Conservation (phyloP, 2,888 invertebrate species). For the Cryptocheilus praepositus region DNA sequence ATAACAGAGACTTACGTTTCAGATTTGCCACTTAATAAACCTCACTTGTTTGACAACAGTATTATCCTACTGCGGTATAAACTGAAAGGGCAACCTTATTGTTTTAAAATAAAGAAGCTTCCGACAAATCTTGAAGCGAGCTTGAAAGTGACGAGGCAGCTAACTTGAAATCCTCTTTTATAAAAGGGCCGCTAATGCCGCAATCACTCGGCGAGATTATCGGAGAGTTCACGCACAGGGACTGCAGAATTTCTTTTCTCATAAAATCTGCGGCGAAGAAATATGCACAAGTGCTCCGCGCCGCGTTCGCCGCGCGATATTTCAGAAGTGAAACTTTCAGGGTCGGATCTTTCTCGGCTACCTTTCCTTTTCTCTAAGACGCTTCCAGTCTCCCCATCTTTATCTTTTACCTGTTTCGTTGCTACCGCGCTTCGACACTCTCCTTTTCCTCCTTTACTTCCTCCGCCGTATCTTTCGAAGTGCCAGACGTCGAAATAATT, state of each 20-base stretch:
- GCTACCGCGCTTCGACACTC: constrained; percentile 2
- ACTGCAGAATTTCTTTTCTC: not conserved
- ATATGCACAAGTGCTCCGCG: not conserved
- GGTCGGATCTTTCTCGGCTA: constrained; percentile 15
- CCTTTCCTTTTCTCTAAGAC: constrained; percentile 17
- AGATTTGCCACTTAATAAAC: too few species aligned
- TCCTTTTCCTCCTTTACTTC: constrained; percentile 1
- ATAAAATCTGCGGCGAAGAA: constrained; percentile 12
- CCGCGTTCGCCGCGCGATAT: constrained; percentile 8
- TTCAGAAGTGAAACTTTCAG: not conserved
- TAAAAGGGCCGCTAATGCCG: not conserved
- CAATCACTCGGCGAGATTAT: not conserved
- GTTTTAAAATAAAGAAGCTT: too few species aligned
- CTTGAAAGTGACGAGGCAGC: too few species aligned
- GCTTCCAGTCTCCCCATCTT: not conserved
- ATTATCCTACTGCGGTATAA: too few species aligned
- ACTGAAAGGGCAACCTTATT: too few species aligned
- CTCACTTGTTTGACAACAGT: too few species aligned
- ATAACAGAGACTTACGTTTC: too few species aligned
- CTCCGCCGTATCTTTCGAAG: constrained; percentile 2
- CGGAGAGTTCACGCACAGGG: not conserved
- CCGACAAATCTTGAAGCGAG: too few species aligned
- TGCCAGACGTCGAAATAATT: constrained; percentile 31
- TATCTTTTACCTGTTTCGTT: not conserved
- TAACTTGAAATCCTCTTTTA: not conserved